A percentile compares a stretch with the other conserved stretches of the same genome.
Conservation (phyloP, 2,888 invertebrate species). For the Eubasilissa splendida region DNA sequence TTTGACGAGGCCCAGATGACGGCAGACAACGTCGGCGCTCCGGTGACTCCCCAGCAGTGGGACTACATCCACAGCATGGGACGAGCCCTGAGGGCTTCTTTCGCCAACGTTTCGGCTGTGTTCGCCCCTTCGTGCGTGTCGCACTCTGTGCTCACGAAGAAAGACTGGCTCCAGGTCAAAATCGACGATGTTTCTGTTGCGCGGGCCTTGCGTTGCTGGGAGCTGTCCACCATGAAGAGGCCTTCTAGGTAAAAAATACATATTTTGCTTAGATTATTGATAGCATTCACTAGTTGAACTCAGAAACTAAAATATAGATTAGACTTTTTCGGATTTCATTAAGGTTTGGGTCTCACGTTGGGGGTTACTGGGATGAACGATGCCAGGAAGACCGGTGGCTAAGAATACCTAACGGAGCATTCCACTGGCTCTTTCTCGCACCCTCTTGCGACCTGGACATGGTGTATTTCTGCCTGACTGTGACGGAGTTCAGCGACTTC, state of each 20-base stretch:
- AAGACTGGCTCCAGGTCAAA: constrained; percentile 89
- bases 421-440: too few relatives aligned
- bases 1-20: constrained; percentile 96
- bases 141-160: constrained; percentile 89
- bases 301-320: too few relatives aligned
- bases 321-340: too few relatives aligned
- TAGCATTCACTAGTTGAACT: too few relatives aligned
- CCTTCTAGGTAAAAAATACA: constrained; percentile 38
- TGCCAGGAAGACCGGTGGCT: too few relatives aligned
- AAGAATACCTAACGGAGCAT: too few relatives aligned
- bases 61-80: constrained; percentile 94
- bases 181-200: constrained; percentile 89
- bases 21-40: constrained; percentile 92
- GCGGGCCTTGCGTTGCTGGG: constrained; percentile 92
- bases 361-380: too few relatives aligned
- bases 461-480: too few relatives aligned
- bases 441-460: too few relatives aligned
- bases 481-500: too few relatives aligned
- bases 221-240: constrained; percentile 71
- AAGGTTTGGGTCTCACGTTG: too few relatives aligned
- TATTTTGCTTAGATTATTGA: too few relatives aligned
- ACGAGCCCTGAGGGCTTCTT: constrained; percentile 84
- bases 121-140: constrained; percentile 96
- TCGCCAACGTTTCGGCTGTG: constrained; percentile 88
- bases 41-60: constrained; percentile 92